Base-by-base conservation (phyloP, 2,888 invertebrate genomes). In the Idaea aversata region DNA sequence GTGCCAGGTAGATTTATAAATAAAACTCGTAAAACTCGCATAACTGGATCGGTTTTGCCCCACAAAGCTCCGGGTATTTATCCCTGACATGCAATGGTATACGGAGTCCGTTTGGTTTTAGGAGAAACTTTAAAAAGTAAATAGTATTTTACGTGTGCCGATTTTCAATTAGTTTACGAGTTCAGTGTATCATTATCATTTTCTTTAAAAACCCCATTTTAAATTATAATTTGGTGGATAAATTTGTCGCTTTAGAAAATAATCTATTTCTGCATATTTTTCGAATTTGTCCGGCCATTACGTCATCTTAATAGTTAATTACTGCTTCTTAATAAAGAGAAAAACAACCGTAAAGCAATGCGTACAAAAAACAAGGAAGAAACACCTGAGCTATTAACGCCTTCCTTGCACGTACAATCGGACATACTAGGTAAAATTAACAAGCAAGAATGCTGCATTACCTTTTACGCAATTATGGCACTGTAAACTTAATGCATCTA, bases 1-100 rank as follows among this genome's bases (percentile, higher is more conserved):
- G 69, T 71, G 72, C 72, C 84, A 81, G 81, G 81, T 83, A 83
- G 70, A 67, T 74, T 76, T 77, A 80, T 77, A 80, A 81, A 82
- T 80, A 82, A 77, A 80, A 73, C 72, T 74, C 72, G 66, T 69
- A 61, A 70, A 73, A 70, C 72, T 62, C 64, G 70, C 69, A 65
- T 75, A 75, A 78, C 77, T 75, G 72, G 75, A 77, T 75, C 75
- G 70, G 74, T 76, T 78, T 79, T 75, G 67, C 71, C 68, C 71
- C 75, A 72, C 75, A 75, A 71, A 70, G 67, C 70, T 68, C 61
- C 16, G 68, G 71, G 65, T 68, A 68, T 68, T 70, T 72, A 66
- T 70, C 70, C 70, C 67, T 38, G 61, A 61, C 25, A 61, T 65
- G 65, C 59, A 57, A 60, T 15, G 47, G 35, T 47, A 13, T 16